phyloP scores from a whole-genome alignment of 1,140 invertebrate genomes.

The Drosophila bipectinata region DNA sequence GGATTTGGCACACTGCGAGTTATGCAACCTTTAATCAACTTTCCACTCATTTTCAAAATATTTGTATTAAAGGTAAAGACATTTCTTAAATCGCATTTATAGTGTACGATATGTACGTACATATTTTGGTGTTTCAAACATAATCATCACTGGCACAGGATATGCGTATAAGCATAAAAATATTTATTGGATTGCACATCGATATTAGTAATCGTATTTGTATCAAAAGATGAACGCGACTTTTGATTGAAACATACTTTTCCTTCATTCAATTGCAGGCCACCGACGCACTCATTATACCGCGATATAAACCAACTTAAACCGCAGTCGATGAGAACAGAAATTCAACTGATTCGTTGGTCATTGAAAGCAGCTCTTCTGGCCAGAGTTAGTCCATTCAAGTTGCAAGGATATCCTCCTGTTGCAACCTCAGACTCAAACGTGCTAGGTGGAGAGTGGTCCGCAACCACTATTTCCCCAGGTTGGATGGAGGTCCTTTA shows the following conservation, averaged over 20 bases:
- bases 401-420: constrained; percentile 10
- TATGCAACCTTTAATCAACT: constrained; percentile 34
- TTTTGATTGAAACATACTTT: constrained; percentile 43
- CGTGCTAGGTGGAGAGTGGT: background rate
- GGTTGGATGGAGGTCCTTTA: background rate
- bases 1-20: constrained; percentile 7
- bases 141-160: constrained; percentile 34
- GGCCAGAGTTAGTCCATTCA: background rate
- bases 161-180: constrained; percentile 18
- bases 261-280: constrained; percentile 42
- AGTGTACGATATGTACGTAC: constrained; percentile 21
- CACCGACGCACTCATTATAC: constrained; percentile 23
- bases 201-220: constrained; percentile 13
- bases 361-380: background rate
- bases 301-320: constrained; percentile 36
- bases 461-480: constrained; percentile 9
- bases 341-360: constrained; percentile 48
- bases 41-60: constrained; percentile 22
- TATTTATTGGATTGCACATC: constrained; percentile 26
- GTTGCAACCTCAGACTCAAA: constrained; percentile 15
- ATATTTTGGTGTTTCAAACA: constrained; percentile 26
- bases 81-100: background rate
- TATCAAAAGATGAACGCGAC: constrained; percentile 24
- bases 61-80: constrained; percentile 6
- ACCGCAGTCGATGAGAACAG: constrained; percentile 57